Evolutionary conservation across 1,140 invertebrate genomes (phyloP).

Genomic region (Euura saliciscinereae): DNA sequence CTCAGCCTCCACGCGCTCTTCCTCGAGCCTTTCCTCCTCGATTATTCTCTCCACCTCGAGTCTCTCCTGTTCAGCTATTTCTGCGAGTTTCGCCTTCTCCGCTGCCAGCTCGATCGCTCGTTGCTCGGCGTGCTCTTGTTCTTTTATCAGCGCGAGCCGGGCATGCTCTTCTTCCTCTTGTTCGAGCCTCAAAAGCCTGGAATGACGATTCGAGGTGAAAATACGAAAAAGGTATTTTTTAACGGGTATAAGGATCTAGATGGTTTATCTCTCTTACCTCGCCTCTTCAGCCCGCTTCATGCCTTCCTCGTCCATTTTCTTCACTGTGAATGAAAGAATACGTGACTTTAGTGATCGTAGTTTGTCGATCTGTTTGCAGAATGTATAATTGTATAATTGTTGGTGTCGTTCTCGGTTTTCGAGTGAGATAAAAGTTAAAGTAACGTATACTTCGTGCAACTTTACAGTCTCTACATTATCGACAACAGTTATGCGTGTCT

Average conservation of each 20-base stretch:
- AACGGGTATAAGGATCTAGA: neutral
- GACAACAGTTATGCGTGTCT: too few species aligned
- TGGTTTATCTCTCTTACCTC: conserved; percentile 34
- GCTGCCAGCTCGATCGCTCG: too few species aligned
- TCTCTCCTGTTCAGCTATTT: conserved; percentile 52
- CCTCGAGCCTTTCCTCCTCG: conserved; percentile 46
- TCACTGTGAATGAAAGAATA: neutral
- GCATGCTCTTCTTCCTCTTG: conserved; percentile 42
- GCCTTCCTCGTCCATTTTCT: neutral
- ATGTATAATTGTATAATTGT: too few species aligned
- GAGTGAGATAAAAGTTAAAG: too few species aligned
- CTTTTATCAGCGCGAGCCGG: conserved; percentile 42
- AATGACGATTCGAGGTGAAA: too few species aligned
- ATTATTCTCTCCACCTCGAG: conserved; percentile 44
- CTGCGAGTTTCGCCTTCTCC: conserved; percentile 35
- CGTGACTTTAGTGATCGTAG: too few species aligned
- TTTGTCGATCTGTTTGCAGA: too few species aligned
- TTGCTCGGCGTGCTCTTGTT: conserved; percentile 29
- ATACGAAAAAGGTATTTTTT: too few species aligned
- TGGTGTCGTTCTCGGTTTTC: too few species aligned
- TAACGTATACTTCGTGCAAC: too few species aligned
- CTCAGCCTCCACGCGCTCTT: conserved; percentile 39
- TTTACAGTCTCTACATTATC: too few species aligned
- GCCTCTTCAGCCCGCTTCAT: conserved; percentile 44
- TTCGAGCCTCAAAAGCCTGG: conserved; percentile 38